Evolutionary conservation across 92 coral and sea anemone species (phyloP).

Genomic region (Micromussa lordhowensis): DNA sequence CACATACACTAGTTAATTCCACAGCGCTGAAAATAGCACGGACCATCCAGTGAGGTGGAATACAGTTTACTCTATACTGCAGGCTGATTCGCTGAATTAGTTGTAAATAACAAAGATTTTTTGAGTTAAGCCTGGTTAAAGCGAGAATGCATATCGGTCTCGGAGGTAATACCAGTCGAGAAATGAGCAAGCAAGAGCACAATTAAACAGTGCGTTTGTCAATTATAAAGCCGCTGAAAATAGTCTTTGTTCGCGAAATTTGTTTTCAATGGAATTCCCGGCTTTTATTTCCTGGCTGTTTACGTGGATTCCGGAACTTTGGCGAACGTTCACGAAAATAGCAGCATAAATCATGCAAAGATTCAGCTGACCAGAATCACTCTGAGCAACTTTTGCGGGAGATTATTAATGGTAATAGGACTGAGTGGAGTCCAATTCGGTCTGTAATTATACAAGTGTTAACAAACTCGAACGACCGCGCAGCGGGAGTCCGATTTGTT

Average conservation of each 20-base stretch:
- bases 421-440: too few species aligned
- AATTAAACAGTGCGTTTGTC: slow-evolving; percentile 2
- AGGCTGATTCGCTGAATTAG: not conserved
- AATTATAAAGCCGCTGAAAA: not conserved
- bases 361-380: not conserved
- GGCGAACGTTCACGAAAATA: not conserved
- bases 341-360: not conserved
- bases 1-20: not conserved
- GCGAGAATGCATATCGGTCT: not conserved
- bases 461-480: too few species aligned
- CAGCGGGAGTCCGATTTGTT: too few species aligned
- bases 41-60: not conserved
- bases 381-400: not conserved
- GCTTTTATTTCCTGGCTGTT: not conserved
- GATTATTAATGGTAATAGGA: too few species aligned
- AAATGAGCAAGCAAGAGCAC: not conserved
- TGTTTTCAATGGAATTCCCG: slow-evolving; percentile 10
- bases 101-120: not conserved
- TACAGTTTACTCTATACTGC: not conserved
- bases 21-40: not conserved
- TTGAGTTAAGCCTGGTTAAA: slow-evolving; percentile 2
- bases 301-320: not conserved
- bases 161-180: not conserved
- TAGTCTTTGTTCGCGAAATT: slow-evolving; percentile 1
- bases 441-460: too few species aligned